These are phyloP conservation scores for Cydia amplana DNA, from an alignment of 1,140 invertebrate species.

Conservation along the genomic window DNA sequence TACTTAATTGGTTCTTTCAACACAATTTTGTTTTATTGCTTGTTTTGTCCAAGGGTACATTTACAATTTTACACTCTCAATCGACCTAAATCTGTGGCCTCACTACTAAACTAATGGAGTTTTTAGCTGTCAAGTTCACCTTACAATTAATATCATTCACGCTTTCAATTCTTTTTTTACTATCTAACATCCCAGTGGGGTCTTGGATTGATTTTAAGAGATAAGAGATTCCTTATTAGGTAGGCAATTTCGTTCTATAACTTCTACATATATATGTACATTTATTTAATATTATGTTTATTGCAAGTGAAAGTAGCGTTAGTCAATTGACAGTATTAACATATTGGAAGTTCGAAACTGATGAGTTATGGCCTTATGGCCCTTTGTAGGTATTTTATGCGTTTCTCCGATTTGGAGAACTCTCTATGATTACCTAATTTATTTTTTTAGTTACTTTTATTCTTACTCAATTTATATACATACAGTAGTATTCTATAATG, in stretches of 20 bases:
- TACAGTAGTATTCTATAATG: background rate
- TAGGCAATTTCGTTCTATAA: background rate
- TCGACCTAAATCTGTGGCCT: background rate
- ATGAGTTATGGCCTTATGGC: conserved; percentile 17
- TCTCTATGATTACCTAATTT: background rate
- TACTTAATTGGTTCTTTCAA: conserved; percentile 14
- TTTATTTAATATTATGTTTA: conserved; percentile 15
- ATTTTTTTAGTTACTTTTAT: background rate
- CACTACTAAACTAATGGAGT: background rate
- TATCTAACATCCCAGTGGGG: background rate
- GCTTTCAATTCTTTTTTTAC: background rate
- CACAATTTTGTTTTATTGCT: background rate
- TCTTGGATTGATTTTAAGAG: background rate
- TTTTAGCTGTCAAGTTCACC: background rate
- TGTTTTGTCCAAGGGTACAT: conserved; percentile 16
- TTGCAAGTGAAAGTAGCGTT: conserved; percentile 10
- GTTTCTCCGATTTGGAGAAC: conserved; percentile 14
- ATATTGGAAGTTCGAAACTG: conserved; percentile 13
- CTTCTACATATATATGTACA: background rate
- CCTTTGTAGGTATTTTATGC: conserved; percentile 21
- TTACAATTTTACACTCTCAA: background rate
- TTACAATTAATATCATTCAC: background rate
- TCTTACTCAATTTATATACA: background rate
- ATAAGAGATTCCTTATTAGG: background rate
- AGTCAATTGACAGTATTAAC: conserved; percentile 21